Base-by-base conservation (phyloP, 2,888 invertebrate species). In the Noctua pronuba region DNA sequence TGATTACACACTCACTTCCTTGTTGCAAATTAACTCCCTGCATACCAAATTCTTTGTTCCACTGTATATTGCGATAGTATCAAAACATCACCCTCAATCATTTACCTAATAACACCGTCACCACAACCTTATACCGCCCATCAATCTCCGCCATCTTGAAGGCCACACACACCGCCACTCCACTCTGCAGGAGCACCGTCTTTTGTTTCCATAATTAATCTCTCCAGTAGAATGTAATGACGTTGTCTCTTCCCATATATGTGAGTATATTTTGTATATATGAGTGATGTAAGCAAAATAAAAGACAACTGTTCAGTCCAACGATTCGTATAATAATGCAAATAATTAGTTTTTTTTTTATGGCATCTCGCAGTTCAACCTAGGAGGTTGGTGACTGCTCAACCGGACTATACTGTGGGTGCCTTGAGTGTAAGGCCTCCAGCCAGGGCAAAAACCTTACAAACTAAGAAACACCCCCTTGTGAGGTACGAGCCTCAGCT, bases 141-240 rank as follows among this genome's bases (percentile, higher is more conserved):
- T 83, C 55, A 65, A 83, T 80, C 79, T 58, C 58, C 75, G 70
- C 74, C 44, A 31, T 41, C 38, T 68, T 67, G 55, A 35, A 55
- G 69, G 82, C 69, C 82, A 52, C 44, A 46, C 41, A 58, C 58
- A 16, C 35, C 8, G 13, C 28, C 16, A 31, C 82, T 58, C 65
- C n/a, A 28, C 31, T 49, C 21, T 24, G 31, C 18, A 38, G 60
- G 28, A 62, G n/a, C 79, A 13, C 35, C 18, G 75, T 81, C 79
- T 58, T 79, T 86, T 86, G 87, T 86, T 86, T 86, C 73, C 79
- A 79, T 86, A 84, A 86, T 86, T 84, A 86, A 86, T 86, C 81
- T 84, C 18, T 38, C 35, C 52, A 2, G 72, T 46, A 31, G 38
- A 44, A 70, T 28, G 73, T 66, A 62, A 81, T 81, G 69, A 28